These are phyloP conservation scores for Cichladusa arquata DNA, from an alignment of 2,113 vertebrate genomes.

Conservation along the genomic window DNA sequence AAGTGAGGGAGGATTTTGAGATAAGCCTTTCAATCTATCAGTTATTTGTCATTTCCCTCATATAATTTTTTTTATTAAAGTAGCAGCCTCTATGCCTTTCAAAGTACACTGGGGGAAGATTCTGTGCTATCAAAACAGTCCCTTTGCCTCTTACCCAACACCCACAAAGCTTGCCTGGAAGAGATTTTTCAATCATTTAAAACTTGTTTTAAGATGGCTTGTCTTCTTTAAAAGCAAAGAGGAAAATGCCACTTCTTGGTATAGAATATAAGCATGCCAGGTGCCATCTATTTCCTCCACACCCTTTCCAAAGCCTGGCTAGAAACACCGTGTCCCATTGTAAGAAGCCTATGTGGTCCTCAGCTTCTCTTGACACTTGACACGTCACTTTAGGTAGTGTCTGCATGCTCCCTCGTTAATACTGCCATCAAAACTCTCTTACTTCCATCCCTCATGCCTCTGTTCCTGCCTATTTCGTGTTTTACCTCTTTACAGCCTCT, in stretches of 20 bases:
- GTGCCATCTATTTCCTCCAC: neutral
- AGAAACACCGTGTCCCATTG: neutral
- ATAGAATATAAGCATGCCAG: neutral
- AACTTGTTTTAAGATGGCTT: neutral
- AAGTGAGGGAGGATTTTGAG: neutral
- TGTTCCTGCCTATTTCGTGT: accelerated
- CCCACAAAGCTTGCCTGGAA: neutral
- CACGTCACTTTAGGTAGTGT: neutral
- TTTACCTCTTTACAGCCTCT: neutral
- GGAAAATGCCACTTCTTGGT: neutral
- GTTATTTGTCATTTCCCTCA: neutral
- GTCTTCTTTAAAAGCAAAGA: neutral
- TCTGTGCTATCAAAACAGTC: neutral
- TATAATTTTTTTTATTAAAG: neutral
- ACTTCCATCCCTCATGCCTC: neutral
- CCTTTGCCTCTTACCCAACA: neutral
- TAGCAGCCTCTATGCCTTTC: neutral
- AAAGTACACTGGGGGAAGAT: neutral
- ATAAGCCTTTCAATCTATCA: neutral
- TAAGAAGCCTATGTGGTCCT: neutral
- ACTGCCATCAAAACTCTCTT: neutral
- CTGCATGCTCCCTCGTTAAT: neutral
- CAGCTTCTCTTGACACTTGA: neutral
- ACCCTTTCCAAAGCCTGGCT: neutral
- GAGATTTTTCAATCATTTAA: neutral